phyloP scores from a whole-genome alignment of 2,113 vertebrate genomes.

The Pedionomus torquatus region DNA sequence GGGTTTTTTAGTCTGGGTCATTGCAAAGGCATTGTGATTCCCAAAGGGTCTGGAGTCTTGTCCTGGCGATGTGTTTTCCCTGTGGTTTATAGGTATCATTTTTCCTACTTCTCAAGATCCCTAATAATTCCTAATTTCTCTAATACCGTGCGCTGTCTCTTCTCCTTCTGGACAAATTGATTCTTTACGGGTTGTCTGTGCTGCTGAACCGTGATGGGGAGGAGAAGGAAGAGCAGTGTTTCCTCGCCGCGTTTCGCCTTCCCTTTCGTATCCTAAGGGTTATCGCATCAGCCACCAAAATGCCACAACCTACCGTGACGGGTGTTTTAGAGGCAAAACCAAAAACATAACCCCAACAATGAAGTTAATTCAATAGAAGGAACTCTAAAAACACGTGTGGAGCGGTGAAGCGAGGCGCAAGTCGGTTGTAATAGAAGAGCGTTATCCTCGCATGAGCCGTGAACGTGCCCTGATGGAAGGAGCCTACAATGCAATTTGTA shows the following conservation, averaged over 20 bases:
- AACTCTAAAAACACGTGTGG: neutral
- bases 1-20: neutral
- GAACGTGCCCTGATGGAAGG: neutral
- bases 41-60: neutral
- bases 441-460: neutral
- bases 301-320: neutral
- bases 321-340: neutral
- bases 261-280: neutral
- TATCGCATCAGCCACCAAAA: constrained; percentile 35
- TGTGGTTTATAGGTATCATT: neutral
- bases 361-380: neutral
- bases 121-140: constrained; percentile 49
- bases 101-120: neutral
- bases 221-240: neutral
- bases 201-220: neutral
- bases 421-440: neutral
- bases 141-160: neutral
- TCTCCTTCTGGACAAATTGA: constrained; percentile 19
- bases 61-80: neutral
- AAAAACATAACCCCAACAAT: neutral
- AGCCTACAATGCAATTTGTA: constrained; percentile 12
- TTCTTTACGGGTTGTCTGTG: neutral
- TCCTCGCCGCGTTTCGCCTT: neutral
- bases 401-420: neutral
- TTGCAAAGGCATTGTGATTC: neutral